Base-by-base conservation (phyloP, 2,888 invertebrate genomes). In the Cheiracanthium punctorium region DNA sequence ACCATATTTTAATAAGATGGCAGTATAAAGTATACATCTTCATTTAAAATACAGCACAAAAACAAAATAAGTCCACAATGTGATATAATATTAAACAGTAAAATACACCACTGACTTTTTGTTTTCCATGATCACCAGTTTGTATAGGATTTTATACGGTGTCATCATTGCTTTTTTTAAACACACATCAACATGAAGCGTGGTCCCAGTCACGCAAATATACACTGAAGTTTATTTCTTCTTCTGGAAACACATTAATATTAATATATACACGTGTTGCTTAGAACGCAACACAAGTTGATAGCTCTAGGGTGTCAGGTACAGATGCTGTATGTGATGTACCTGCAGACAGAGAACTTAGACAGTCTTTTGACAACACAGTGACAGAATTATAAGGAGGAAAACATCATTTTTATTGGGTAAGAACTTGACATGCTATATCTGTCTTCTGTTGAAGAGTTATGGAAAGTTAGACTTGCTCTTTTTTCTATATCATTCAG, bases 1-100 rank as follows among this genome's bases (percentile, higher is more conserved):
- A 69, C 33, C 69, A 69, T 58, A 17, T 32, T 64, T 69, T 69
- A 69, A 69, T 69, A n/a, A n/a, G 33, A 69, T 37, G 37, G 32
- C 69, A 69, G 69, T 69, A 69, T 33, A 69, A 69, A 69, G 69
- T 69, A 69, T 69, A 69, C 69, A 69, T 69, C 69, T 69, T 32
- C 58, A 24, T 33, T 67, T 69, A 32, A 69, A 69, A 69, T 69
- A 33, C 69, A 69, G 33, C 69, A 69, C 33, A 69, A 33, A 37
- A n/a, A 64, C n/a, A 64, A n/a, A 37, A 37, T 7, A 58, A 58
- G 4, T 24, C 20, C 33, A 69, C 33, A 69, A 30, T 30, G 67
- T 30, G 29, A 67, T 67, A 37, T 10, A 37, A 4, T 37, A 30
- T 32, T 58, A n/a, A 69, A 69, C 69, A 69, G 20, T 69, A 33